A percentile compares a stretch with the other conserved stretches of the same genome.
Evolutionary conservation across 23 tunicate species (phyloP).

Genomic region (Ascidia mentula): DNA sequence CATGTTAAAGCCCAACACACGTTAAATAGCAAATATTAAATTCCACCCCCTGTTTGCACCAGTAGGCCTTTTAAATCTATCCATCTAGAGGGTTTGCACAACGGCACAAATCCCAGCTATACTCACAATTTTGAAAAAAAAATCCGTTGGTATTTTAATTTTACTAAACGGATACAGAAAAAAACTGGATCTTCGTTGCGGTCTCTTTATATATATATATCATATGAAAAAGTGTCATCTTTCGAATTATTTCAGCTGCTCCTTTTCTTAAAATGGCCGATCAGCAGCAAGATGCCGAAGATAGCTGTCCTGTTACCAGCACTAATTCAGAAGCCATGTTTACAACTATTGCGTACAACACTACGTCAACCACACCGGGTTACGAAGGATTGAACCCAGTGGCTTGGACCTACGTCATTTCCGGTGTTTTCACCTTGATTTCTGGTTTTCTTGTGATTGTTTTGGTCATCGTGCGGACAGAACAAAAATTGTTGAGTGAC

Average conservation of each 20-base stretch:
- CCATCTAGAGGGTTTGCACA: no score
- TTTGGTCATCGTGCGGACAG: slow-evolving; percentile 42
- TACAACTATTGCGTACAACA: slow-evolving; percentile 19
- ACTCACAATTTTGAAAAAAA: no score
- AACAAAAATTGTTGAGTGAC: slow-evolving; percentile 35
- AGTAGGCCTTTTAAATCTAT: no score
- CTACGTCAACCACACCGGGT: slow-evolving; percentile 12
- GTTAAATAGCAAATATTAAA: no score
- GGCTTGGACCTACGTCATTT: slow-evolving; percentile 88
- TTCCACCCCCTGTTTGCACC: no score
- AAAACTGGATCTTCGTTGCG: no score
- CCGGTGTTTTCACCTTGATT: slow-evolving; percentile 45
- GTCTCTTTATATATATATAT: no score
- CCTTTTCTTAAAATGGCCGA: slow-evolving; percentile 81
- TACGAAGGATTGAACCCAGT: slow-evolving; percentile 56
- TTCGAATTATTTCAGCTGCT: slow-evolving; percentile 43
- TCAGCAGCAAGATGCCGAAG: slow-evolving; percentile 33
- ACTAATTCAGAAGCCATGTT: background rate
- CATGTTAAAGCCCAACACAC: no score
- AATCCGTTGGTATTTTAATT: no score
- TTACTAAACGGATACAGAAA: no score
- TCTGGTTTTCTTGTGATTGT: slow-evolving; percentile 48
- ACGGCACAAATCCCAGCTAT: no score
- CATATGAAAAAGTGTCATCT: no score
- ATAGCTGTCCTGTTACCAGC: slow-evolving; percentile 38